Conservation (phyloP, 1,140 invertebrate genomes). For the Batillaria attramentaria region DNA sequence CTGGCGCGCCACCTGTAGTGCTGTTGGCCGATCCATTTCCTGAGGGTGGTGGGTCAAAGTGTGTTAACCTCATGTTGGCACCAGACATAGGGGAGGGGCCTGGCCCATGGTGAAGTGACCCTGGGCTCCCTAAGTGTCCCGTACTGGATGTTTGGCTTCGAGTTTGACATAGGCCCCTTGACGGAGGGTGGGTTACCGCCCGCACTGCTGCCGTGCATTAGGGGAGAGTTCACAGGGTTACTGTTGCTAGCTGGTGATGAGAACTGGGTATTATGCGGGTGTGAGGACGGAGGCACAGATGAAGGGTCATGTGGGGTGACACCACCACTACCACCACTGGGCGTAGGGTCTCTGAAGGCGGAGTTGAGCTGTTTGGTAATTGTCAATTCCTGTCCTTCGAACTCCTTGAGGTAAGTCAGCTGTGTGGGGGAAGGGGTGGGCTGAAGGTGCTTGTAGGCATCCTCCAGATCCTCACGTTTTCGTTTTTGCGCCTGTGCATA, state of each 20-base stretch:
- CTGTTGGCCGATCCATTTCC: conserved; percentile 30
- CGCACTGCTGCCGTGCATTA: conserved; percentile 12
- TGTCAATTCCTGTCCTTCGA: conserved; percentile 96
- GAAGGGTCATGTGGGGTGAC: conserved; percentile 35
- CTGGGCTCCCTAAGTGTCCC: conserved; percentile 60
- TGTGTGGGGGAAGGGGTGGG: conserved; percentile 96
- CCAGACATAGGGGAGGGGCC: conserved; percentile 58
- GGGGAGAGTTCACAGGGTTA: conserved; percentile 36
- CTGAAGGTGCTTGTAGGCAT: conserved; percentile 83
- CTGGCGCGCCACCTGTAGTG: background rate
- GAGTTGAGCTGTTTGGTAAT: conserved; percentile 95
- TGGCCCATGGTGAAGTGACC: conserved; percentile 43
- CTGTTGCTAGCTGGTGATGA: conserved; percentile 32
- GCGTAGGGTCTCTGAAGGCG: conserved; percentile 66
- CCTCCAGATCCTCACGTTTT: conserved; percentile 66
- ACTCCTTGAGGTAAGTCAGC: conserved; percentile 95
- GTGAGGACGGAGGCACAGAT: conserved; percentile 32
- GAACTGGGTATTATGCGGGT: conserved; percentile 22
- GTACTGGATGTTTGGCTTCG: conserved; percentile 65
- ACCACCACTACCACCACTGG: conserved; percentile 25
- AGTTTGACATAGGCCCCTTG: conserved; percentile 65
- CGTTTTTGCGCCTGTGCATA: conserved; percentile 70
- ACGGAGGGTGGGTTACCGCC: conserved; percentile 52
- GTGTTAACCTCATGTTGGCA: conserved; percentile 63
- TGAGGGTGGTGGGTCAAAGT: conserved; percentile 61